Percentiles rank a stretch among this genome's conserved stretches.
Evolutionary conservation across 1,140 invertebrate species (phyloP).

Genomic region (Chelonus insularis): DNA sequence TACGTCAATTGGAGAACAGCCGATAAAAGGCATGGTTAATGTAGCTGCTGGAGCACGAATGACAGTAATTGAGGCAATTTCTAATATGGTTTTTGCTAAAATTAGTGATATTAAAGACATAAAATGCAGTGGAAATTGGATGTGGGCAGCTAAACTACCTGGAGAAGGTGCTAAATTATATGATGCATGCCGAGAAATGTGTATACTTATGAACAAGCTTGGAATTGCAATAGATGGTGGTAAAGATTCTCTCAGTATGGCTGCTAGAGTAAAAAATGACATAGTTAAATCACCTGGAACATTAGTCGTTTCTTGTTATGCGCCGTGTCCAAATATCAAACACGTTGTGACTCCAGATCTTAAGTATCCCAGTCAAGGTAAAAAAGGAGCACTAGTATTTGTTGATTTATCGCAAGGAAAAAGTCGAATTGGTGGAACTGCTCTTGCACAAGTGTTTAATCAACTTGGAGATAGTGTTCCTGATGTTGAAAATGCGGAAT

Average conservation of each 20-base stretch:
- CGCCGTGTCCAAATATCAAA: constrained; percentile 86
- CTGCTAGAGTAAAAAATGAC: constrained; percentile 74
- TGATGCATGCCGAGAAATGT: constrained; percentile 87
- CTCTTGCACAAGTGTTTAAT: constrained; percentile 86
- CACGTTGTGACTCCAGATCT: constrained; percentile 87
- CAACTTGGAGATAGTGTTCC: constrained; percentile 82
- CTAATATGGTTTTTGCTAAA: constrained; percentile 94
- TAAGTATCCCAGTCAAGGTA: constrained; percentile 66
- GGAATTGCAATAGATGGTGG: constrained; percentile 96
- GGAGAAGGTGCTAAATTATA: constrained; percentile 88
- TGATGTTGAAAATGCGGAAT: constrained; percentile 73
- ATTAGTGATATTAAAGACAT: constrained; percentile 85
- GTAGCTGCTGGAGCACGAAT: constrained; percentile 85
- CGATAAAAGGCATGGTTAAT: constrained; percentile 87
- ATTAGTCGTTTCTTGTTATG: constrained; percentile 93
- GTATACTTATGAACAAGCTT: constrained; percentile 79
- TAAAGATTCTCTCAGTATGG: constrained; percentile 98
- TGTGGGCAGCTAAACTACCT: constrained; percentile 96
- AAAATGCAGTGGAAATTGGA: constrained; percentile 98
- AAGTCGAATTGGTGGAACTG: constrained; percentile 83
- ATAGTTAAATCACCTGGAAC: constrained; percentile 91
- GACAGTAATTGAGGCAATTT: constrained; percentile 91
- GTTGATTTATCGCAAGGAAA: constrained; percentile 71
- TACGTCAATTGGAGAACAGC: constrained; percentile 95
- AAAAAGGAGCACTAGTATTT: constrained; percentile 66